Evolutionary conservation across 2,113 vertebrate species (phyloP), one percentile per base, ranked within the genome.

Genomic region (Thinocorus orbignyianus): DNA sequence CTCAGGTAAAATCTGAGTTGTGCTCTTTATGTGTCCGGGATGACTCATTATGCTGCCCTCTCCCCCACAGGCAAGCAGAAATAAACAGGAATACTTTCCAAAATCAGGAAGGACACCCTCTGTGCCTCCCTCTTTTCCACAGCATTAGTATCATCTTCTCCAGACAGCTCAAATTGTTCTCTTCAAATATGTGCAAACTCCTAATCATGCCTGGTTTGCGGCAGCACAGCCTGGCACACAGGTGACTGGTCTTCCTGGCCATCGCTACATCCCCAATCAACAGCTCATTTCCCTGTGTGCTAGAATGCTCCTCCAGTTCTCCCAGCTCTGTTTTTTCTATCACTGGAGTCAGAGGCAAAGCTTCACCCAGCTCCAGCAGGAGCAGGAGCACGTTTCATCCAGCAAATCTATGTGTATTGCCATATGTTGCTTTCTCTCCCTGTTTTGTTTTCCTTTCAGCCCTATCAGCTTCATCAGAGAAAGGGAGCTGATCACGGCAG

Each of bases 401-500:
- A 14, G 69, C 61, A 52, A 72, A 84, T 10, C 65, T 88, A 35
- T 9, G 8, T 39, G 0, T 92, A 79, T 91, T 19, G 0, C 90
- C 86, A 69, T 92, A 61, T 89, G 95, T 5, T 76, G 80, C 92
- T 69, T 93, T 91, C 81, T 54, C 80, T 84, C 72, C 11, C 7
- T 1, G 7, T 5, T 86, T 30, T 83, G 81, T 90, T 94, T 94
- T 92, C 61, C 83, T 79, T 65, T 19, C 11, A 5, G 83, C 77
- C 69, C 92, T 97, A 84, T 95, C 93, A 81, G 86, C 92, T 39
- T 51, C 88, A 88, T 93, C 95, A 68, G 4, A 86, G 88, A 4
- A 30, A 37, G 68, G 81, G 88, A 68, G 90, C 79, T 64, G 92
- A 17, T 74, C 44, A 8, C 8, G 30, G 92, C 86, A 73, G 86